A percentile compares a stretch with the other conserved stretches of the same genome.
Evolutionary conservation across 2,797 vertebrate genomes (phyloP).

Genomic region (Etheostoma perlongum): DNA sequence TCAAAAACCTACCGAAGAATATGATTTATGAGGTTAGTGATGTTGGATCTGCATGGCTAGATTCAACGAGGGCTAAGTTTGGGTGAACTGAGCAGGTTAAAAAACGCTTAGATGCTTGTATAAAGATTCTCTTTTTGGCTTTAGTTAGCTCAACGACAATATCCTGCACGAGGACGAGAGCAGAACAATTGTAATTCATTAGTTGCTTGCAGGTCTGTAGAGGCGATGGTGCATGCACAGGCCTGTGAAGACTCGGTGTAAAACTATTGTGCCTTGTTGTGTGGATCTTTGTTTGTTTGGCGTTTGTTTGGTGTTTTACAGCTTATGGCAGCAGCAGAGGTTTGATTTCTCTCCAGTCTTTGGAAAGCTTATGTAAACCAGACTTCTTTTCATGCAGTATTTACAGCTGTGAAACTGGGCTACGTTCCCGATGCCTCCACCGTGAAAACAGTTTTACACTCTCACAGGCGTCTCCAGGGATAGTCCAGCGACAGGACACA

Average conservation of each 20-base stretch:
- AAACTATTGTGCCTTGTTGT: constrained; percentile 21
- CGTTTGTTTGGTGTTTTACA: constrained; percentile 33
- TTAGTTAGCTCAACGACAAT: background rate
- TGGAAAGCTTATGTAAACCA: constrained; percentile 61
- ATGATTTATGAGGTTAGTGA: too few relatives aligned
- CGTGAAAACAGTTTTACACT: constrained; percentile 64
- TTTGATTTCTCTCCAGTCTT: constrained; percentile 48
- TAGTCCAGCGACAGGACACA: constrained; percentile 31
- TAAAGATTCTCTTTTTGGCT: background rate
- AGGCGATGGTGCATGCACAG: background rate
- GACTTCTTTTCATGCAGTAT: constrained; percentile 73
- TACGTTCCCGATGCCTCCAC: constrained; percentile 48
- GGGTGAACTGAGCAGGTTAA: background rate
- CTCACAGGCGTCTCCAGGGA: constrained; percentile 59
- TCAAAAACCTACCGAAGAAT: too few relatives aligned
- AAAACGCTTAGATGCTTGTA: background rate
- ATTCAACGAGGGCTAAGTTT: background rate
- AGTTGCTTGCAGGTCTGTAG: background rate
- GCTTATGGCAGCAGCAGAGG: constrained; percentile 33
- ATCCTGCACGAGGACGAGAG: background rate
- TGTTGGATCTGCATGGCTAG: background rate
- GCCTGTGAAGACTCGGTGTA: background rate
- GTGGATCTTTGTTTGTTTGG: constrained; percentile 13
- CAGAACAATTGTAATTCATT: background rate
- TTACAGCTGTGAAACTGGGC: constrained; percentile 79